Evolutionary conservation across 1,140 invertebrate genomes (phyloP).

Genomic region (Macrocentrus cingulum): DNA sequence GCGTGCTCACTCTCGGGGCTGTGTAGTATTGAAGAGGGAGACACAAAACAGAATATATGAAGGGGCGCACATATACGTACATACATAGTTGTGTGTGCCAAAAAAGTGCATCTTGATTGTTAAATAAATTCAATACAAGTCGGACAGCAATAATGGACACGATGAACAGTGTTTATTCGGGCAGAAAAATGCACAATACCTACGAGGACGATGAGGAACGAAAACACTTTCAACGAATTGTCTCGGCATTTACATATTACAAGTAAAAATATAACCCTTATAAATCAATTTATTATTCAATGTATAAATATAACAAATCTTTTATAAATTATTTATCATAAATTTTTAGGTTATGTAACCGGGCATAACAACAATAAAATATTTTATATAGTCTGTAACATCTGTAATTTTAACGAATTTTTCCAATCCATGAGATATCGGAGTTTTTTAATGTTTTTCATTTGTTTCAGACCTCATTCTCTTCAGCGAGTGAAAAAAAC

Average conservation of each 20-base stretch:
- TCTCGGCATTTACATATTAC: constrained; percentile 79
- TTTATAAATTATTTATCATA: not conserved
- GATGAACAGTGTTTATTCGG: constrained; percentile 36
- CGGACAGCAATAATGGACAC: constrained; percentile 44
- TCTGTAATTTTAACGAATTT: too few relatives aligned
- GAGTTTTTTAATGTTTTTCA: too few relatives aligned
- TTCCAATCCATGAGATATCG: too few relatives aligned
- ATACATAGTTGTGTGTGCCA: not conserved
- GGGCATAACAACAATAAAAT: too few relatives aligned
- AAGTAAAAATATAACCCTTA: constrained; percentile 71
- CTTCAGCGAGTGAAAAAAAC: constrained; percentile 70
- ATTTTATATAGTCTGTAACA: too few relatives aligned
- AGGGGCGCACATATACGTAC: too few relatives aligned
- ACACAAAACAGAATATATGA: too few relatives aligned
- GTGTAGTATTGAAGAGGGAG: too few relatives aligned
- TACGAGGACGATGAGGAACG: constrained; percentile 70
- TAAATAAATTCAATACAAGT: too few relatives aligned
- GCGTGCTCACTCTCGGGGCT: too few relatives aligned
- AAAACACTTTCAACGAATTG: constrained; percentile 76
- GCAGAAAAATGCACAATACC: constrained; percentile 41
- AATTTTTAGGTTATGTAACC: too few relatives aligned
- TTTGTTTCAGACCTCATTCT: constrained; percentile 61
- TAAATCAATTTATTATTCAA: not conserved
- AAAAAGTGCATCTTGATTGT: too few relatives aligned
- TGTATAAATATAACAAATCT: not conserved